Percentiles rank a stretch among this genome's conserved stretches.
phyloP scores from a whole-genome alignment of 2,888 invertebrate species.

The Metopia argyrocephala region DNA sequence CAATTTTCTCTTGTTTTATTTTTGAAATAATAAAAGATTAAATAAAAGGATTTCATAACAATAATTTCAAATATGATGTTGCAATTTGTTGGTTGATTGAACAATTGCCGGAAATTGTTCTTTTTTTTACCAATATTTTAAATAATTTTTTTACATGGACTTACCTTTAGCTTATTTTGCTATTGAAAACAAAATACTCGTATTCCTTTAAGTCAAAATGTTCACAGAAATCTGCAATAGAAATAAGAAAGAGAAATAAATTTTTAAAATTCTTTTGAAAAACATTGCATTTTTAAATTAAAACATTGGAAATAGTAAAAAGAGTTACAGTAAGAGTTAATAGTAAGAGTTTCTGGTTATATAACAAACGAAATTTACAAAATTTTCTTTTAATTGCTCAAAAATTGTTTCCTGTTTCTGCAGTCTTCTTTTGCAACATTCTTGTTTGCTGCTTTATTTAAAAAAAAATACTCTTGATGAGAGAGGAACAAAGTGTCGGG shows the following conservation, averaged over 20 bases:
- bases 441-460: background rate
- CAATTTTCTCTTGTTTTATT: background rate
- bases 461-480: background rate
- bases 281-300: background rate
- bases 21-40: background rate
- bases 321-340: background rate
- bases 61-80: background rate
- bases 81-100: background rate
- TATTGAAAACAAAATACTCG: background rate
- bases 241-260: background rate
- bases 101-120: background rate
- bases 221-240: conserved; percentile 19
- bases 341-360: no score
- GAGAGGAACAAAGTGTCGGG: background rate
- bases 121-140: no score
- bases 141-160: no score
- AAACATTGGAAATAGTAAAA: background rate
- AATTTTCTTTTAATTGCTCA: background rate
- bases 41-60: background rate
- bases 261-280: background rate
- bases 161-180: conserved; percentile 46
- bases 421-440: background rate
- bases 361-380: no score
- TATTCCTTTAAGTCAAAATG: background rate
- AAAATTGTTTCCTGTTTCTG: background rate